These are phyloP conservation scores for Hippoglossus stenolepis DNA, from an alignment of 2,113 vertebrate species.

Conservation along the genomic window DNA sequence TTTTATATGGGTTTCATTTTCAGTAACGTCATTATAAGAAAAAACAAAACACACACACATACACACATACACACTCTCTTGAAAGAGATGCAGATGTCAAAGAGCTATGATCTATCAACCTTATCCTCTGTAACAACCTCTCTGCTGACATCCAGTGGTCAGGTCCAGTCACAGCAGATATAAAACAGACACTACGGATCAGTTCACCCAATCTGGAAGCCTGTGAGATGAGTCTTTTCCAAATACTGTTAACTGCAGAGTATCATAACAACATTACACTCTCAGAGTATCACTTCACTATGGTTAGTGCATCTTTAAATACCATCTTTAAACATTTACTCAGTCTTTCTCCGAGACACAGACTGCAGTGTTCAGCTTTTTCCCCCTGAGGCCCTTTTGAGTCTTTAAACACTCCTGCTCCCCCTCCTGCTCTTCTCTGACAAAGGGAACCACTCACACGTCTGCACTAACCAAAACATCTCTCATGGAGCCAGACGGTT, in stretches of 20 bases:
- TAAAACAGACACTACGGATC: background rate
- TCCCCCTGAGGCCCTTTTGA: slow-evolving; percentile 2
- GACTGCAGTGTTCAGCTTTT: background rate
- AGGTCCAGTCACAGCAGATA: slow-evolving; percentile 22
- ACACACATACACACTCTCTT: no score
- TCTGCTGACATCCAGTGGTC: slow-evolving; percentile 72
- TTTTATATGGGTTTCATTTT: no score
- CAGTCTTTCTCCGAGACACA: background rate
- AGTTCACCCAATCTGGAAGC: background rate
- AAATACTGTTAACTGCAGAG: background rate
- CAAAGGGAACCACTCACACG: slow-evolving; percentile 27
- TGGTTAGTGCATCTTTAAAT: background rate
- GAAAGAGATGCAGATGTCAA: slow-evolving; percentile 5
- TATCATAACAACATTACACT: background rate
- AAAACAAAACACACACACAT: no score
- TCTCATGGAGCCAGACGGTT: slow-evolving; percentile 26
- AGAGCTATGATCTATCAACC: background rate
- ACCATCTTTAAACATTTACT: background rate
- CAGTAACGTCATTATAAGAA: no score
- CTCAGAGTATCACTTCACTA: background rate
- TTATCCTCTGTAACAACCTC: background rate
- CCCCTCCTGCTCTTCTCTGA: slow-evolving; percentile 8
- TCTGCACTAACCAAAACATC: slow-evolving; percentile 47
- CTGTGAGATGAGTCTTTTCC: background rate
- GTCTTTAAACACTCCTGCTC: background rate